These are phyloP conservation scores for Carlito syrichta DNA, from an alignment of 2,113 vertebrate genomes.

Conservation along the genomic window DNA sequence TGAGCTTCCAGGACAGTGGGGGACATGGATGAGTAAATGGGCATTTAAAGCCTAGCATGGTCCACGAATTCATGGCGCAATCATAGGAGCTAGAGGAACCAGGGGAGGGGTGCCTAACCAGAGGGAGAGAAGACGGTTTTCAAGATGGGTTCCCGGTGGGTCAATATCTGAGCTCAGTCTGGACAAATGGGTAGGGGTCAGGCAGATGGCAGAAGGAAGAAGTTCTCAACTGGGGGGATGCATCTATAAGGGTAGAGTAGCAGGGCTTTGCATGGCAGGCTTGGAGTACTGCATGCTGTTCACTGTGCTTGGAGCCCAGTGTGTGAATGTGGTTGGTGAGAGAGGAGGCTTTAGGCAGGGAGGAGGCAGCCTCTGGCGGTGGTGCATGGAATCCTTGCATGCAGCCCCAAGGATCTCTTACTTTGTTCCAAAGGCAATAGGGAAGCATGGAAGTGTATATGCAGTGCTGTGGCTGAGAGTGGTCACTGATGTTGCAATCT, in stretches of 20 bases:
- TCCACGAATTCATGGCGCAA: background rate
- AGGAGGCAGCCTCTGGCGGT: background rate
- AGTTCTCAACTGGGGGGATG: background rate
- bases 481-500: background rate
- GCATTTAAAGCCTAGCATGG: background rate
- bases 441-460: background rate
- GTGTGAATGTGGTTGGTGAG: background rate
- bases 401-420: background rate
- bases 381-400: background rate
- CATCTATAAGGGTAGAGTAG: background rate
- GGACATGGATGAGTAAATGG: background rate
- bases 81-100: no score
- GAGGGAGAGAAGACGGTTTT: background rate
- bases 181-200: background rate
- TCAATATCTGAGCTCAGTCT: background rate
- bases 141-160: background rate
- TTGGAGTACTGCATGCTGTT: background rate
- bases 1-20: background rate
- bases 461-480: background rate
- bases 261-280: background rate
- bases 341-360: background rate
- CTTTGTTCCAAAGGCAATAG: background rate
- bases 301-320: background rate
- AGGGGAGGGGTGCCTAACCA: background rate
- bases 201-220: background rate